Conservation (phyloP, 2,888 invertebrate species). For the Ganaspis brasiliensis region DNA sequence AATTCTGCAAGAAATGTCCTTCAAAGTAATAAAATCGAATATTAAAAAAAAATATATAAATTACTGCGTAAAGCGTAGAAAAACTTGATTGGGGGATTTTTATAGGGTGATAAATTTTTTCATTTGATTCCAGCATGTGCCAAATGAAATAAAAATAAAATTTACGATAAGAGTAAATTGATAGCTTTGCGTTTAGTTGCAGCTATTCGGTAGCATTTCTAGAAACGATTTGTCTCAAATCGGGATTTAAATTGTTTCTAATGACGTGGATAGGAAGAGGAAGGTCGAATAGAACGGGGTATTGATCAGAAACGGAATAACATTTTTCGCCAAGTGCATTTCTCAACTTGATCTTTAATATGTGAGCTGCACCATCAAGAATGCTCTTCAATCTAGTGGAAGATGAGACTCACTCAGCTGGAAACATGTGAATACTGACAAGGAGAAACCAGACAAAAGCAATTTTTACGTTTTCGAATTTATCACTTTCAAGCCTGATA, state of each 20-base stretch:
- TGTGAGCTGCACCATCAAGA: neutral
- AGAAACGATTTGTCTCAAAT: slow-evolving; percentile 10
- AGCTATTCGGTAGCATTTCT: neutral
- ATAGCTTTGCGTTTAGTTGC: slow-evolving; percentile 1
- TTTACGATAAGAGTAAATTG: neutral
- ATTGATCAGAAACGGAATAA: slow-evolving; percentile 19
- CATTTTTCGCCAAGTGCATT: neutral
- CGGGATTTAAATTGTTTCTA: slow-evolving; percentile 3
- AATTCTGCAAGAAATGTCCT: no score
- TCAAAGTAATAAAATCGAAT: no score
- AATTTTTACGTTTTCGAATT: slow-evolving; percentile 8
- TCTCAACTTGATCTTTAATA: slow-evolving; percentile 1
- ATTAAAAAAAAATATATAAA: neutral
- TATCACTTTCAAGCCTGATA: neutral
- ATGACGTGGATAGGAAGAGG: neutral
- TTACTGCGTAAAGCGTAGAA: neutral
- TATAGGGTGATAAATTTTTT: slow-evolving; percentile 5
- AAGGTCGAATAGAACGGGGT: neutral
- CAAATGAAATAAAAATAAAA: slow-evolving; percentile 9
- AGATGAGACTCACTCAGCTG: slow-evolving; percentile 3
- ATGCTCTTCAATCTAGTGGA: slow-evolving; percentile 10
- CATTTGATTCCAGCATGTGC: slow-evolving; percentile 16
- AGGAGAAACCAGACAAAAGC: slow-evolving; percentile 13
- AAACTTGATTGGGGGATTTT: neutral
- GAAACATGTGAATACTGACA: slow-evolving; percentile 21